Evolutionary conservation across 1,140 invertebrate species (phyloP), one percentile per base, ranked within the genome.

Genomic region (Drosophila lacertosa): DNA sequence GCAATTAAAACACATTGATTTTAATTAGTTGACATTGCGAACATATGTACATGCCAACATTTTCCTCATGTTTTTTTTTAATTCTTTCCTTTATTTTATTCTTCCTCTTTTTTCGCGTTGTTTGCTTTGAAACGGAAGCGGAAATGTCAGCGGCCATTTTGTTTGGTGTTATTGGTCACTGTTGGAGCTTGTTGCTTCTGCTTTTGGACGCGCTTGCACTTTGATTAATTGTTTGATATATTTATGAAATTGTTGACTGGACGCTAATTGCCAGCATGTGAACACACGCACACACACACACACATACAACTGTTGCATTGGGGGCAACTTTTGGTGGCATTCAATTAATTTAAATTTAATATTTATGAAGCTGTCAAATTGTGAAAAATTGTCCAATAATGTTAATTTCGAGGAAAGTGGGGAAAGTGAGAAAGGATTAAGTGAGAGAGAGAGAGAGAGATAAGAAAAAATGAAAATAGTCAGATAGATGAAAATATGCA

Each of bases 261-360:
- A 29, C 33, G 54, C 63, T 71, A 71, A 71, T 66, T 71, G 63
- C 68, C 63, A 59, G 45, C 62, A 55, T n/a, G 58, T 39, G 51
- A 64, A 44, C 57, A 35, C 42, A 22, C 33, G 15, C 11, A 45
- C 11, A 37, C 32, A 24, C n/a, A 35, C 0, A 58, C 10, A 7
- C 6, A 45, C 6, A 47, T 16, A 24, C n/a, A 35, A 5, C n/a
- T 26, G 60, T 45, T 54, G 50, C 48, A 55, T 10, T 55, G 5
- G 9, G 20, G 22, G 40, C 66, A 55, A 50, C 51, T 65, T 37
- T 73, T 73, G 63, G 74, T 55, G 81, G 50, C 82, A 50, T 67
- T 74, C 54, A 65, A 88, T 86, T 86, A 86, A 86, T 86, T 81
- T 71, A 88, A 77, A 77, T 88, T 68, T 40, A 74, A 71, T 81